Evolutionary conservation across 2,797 vertebrate species (phyloP).

Genomic region (Thamnophis elegans): DNA sequence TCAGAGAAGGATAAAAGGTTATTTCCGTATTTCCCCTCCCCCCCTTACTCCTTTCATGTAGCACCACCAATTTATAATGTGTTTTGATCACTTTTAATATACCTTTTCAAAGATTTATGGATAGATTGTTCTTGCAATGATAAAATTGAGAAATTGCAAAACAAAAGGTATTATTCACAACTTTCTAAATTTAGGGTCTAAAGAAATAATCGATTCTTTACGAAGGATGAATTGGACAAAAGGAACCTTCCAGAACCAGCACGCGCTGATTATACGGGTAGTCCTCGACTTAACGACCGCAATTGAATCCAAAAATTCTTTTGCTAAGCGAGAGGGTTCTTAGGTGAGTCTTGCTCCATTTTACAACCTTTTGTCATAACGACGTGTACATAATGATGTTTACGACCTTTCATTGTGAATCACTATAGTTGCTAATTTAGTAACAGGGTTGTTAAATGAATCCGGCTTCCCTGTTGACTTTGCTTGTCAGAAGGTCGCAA

Average conservation of each 20-base stretch:
- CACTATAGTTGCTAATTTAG: background rate
- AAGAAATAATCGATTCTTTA: background rate
- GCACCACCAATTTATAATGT: background rate
- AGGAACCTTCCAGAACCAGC: background rate
- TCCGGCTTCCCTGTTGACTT: background rate
- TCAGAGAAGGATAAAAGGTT: slow-evolving; percentile 49
- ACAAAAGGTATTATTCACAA: background rate
- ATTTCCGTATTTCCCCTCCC: background rate
- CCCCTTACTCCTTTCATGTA: background rate
- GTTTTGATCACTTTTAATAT: background rate
- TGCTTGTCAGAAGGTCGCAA: background rate
- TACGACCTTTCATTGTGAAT: background rate
- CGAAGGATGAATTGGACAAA: background rate
- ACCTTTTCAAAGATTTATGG: background rate
- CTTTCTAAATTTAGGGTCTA: background rate
- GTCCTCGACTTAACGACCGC: background rate
- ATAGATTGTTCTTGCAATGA: background rate
- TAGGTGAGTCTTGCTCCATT: background rate
- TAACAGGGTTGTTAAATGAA: background rate
- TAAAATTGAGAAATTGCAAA: background rate
- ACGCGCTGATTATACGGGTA: background rate
- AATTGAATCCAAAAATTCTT: background rate
- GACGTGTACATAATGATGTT: too few relatives aligned
- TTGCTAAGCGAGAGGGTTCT: background rate
- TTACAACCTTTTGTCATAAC: too few relatives aligned